Evolutionary conservation across 2,113 vertebrate species (phyloP).

Genomic region (Emydura subglobosa): DNA sequence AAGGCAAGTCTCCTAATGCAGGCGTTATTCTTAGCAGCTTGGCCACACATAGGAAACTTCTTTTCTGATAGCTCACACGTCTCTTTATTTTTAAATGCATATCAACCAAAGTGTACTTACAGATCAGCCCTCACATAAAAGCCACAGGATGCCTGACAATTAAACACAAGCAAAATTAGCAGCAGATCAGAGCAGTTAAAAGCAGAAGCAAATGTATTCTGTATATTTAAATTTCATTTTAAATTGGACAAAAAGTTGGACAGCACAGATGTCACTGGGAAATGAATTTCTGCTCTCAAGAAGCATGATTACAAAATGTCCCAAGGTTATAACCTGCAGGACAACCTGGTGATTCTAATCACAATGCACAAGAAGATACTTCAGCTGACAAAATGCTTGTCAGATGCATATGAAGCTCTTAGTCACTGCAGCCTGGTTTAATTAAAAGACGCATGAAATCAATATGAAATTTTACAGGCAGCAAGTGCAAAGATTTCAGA

Average conservation of each 20-base stretch:
- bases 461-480: conserved; percentile 35
- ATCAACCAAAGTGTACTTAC: not conserved
- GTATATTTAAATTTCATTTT: conserved; percentile 9
- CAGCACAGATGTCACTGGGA: conserved; percentile 9
- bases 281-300: not conserved
- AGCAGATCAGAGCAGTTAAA: not conserved
- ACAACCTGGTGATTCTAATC: not conserved
- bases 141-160: conserved; percentile 27
- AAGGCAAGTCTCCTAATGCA: not conserved
- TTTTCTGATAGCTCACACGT: not conserved
- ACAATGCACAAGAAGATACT: accelerated
- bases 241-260: conserved; percentile 17
- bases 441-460: conserved; percentile 40
- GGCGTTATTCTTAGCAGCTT: not conserved
- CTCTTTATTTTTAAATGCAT: not conserved
- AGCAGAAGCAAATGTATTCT: conserved; percentile 6
- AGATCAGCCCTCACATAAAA: conserved; percentile 13
- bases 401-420: conserved; percentile 21
- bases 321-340: not conserved
- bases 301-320: not conserved
- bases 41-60: not conserved
- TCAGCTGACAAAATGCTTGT: not conserved
- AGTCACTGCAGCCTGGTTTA: conserved; percentile 1
- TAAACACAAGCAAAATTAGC: conserved; percentile 38
- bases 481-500: not conserved